A percentile compares a stretch with the other conserved stretches of the same genome.
Evolutionary conservation across 2,797 vertebrate species (phyloP).

Genomic region (Neostethus bicornis): DNA sequence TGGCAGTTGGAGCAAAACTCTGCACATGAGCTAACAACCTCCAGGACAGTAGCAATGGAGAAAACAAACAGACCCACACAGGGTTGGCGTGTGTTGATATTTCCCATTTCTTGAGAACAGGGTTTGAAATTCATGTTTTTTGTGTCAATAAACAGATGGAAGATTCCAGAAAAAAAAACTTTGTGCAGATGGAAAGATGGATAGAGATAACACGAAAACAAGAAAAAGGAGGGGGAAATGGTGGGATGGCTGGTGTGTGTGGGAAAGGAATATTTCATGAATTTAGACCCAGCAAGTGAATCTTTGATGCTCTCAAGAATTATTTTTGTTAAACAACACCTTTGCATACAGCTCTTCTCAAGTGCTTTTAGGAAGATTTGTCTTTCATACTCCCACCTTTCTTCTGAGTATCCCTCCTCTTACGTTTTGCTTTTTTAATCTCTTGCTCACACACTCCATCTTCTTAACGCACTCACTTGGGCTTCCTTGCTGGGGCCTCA

Average conservation of each 20-base stretch:
- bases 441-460: slow-evolving; percentile 64
- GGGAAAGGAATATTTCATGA: slow-evolving; percentile 45
- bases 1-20: slow-evolving; percentile 48
- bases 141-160: slow-evolving; percentile 16
- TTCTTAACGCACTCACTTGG: slow-evolving; percentile 56
- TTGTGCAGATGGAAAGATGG: slow-evolving; percentile 15
- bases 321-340: slow-evolving; percentile 73
- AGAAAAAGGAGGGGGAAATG: slow-evolving; percentile 13
- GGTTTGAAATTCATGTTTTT: slow-evolving; percentile 27
- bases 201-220: slow-evolving; percentile 17
- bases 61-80: slow-evolving; percentile 47
- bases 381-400: slow-evolving; percentile 80
- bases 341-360: slow-evolving; percentile 67
- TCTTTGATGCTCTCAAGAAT: slow-evolving; percentile 74
- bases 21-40: slow-evolving; percentile 62
- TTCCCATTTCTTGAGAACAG: slow-evolving; percentile 7
- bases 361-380: slow-evolving; percentile 77
- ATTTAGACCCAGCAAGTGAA: slow-evolving; percentile 67
- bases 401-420: slow-evolving; percentile 73
- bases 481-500: slow-evolving; percentile 61
- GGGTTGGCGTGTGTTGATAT: slow-evolving; percentile 22
- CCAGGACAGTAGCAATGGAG: slow-evolving; percentile 41
- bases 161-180: slow-evolving; percentile 8
- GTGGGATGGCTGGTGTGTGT: slow-evolving; percentile 17
- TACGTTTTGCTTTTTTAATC: slow-evolving; percentile 71